These are phyloP conservation scores for Drosophila sp. DNA, from an alignment of 1,140 invertebrate species.

Conservation along the genomic window DNA sequence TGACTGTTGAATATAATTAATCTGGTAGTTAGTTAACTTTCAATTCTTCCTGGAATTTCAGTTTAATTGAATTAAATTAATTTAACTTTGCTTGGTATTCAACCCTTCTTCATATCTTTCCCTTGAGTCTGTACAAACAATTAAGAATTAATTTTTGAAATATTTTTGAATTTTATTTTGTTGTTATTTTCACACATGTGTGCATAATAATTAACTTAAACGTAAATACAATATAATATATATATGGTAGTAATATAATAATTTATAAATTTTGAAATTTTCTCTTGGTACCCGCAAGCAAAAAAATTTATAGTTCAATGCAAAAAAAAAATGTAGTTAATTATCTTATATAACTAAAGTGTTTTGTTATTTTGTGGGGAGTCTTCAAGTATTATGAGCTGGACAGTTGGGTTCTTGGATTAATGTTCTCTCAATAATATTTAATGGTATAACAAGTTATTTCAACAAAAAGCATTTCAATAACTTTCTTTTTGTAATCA, in stretches of 20 bases:
- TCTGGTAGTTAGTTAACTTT: no score
- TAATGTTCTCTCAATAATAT: constrained; percentile 12
- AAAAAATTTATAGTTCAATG: constrained; percentile 32
- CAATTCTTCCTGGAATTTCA: no score
- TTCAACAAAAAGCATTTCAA: constrained; percentile 32
- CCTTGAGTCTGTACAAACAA: neutral
- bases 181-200: constrained; percentile 13
- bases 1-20: no score
- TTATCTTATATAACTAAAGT: constrained; percentile 45
- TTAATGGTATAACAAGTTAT: constrained; percentile 14
- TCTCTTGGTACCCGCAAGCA: constrained; percentile 63
- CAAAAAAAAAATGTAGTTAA: constrained; percentile 49
- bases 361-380: constrained; percentile 17
- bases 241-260: constrained; percentile 63
- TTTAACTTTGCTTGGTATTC: no score
- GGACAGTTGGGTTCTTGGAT: constrained; percentile 49
- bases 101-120: no score
- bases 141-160: constrained; percentile 17
- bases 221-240: constrained; percentile 65
- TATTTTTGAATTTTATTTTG: constrained; percentile 43
- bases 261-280: constrained; percentile 71
- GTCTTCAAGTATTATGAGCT: constrained; percentile 38
- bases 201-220: constrained; percentile 60
- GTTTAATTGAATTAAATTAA: no score
- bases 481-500: constrained; percentile 24